Evolutionary conservation across 30 jellyfish, hydroid and myxozoan species (phyloP).

Genomic region (Catostylus mosaicus): DNA sequence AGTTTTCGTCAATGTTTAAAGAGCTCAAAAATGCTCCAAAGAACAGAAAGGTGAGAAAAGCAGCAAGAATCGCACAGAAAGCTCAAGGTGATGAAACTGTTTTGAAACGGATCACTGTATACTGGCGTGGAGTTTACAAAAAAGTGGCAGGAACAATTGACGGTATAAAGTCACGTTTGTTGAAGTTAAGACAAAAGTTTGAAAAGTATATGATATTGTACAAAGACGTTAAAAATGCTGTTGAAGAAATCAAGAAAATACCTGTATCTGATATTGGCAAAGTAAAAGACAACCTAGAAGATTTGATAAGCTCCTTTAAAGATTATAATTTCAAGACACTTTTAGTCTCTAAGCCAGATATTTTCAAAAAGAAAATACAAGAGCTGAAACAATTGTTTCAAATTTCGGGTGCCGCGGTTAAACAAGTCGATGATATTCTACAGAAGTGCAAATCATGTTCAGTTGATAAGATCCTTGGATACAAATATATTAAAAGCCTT

Average conservation of each 20-base stretch:
- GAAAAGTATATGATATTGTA: conserved; percentile 60
- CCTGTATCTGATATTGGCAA: conserved; percentile 88
- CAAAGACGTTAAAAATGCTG: conserved; percentile 63
- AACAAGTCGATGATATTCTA: conserved; percentile 59
- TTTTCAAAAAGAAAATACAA: conserved; percentile 47
- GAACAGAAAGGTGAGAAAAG: conserved; percentile 1
- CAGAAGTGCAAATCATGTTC: conserved; percentile 75
- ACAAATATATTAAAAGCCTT: conserved; percentile 57
- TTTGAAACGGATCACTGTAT: conserved; percentile 2
- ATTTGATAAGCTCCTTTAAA: conserved; percentile 40
- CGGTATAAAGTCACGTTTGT: conserved; percentile 47
- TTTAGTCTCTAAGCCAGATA: conserved; percentile 72
- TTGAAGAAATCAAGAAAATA: conserved; percentile 76
- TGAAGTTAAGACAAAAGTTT: conserved; percentile 49
- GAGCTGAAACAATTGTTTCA: conserved; percentile 70
- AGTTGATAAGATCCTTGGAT: conserved; percentile 77
- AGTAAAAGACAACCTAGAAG: conserved; percentile 80
- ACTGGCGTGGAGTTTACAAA: conserved; percentile 37
- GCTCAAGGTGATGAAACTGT: conserved; percentile 41
- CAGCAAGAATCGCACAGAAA: conserved; percentile 12
- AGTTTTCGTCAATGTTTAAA: conserved; percentile 22
- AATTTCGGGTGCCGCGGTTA: conserved; percentile 42
- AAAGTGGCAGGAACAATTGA: conserved; percentile 61
- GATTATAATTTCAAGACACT: conserved; percentile 70
- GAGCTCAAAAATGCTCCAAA: background rate